Evolutionary conservation across 1,140 invertebrate species (phyloP), one percentile per base, ranked within the genome.

Genomic region (Lutraria rhynchaena): DNA sequence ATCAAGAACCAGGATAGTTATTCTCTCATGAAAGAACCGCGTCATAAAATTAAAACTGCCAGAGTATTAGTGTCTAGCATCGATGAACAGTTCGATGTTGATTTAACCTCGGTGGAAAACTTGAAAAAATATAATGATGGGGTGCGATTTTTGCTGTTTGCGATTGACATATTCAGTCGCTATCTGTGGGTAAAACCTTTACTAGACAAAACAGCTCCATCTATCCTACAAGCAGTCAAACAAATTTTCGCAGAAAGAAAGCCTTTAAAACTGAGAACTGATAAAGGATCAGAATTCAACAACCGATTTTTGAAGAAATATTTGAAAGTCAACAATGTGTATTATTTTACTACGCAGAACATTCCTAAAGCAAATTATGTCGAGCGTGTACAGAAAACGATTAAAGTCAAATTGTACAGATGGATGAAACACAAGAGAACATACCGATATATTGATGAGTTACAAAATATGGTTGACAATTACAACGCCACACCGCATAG

Each of bases 401-500:
- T 85, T n/a, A 86, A 82, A 61, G 74, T 58, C 24, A 81, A 19
- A 41, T 51, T 83, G 35, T 85, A 60, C 57, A 46, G 75, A 31
- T 57, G 61, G 44, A 60, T 61, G 73, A 61, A 41, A 58, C 53
- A 78, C 29, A 35, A 69, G 33, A 31, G 51, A 37, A 63, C 37
- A 11, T 76, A 76, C 31, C 27, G 57, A 44, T 76, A 76, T 65
- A 53, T 63, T 53, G 44, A 76, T 46, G 29, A 75, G 11, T 60
- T 75, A 37, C 73, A 78, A 65, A 49, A 78, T 49, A n/a, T 82
- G n/a, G 80, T 74, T 35, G 24, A 27, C 13, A 37, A 37, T 44
- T 81, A 83, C 37, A 83, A 85, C 53, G 31, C 58, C 5, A 83
- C 75, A 24, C 84, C 80, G 15, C 81, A 85, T 58, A 60, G 75